Evolutionary conservation across 2,113 vertebrate species (phyloP).

Genomic region (Xiphophorus hellerii): DNA sequence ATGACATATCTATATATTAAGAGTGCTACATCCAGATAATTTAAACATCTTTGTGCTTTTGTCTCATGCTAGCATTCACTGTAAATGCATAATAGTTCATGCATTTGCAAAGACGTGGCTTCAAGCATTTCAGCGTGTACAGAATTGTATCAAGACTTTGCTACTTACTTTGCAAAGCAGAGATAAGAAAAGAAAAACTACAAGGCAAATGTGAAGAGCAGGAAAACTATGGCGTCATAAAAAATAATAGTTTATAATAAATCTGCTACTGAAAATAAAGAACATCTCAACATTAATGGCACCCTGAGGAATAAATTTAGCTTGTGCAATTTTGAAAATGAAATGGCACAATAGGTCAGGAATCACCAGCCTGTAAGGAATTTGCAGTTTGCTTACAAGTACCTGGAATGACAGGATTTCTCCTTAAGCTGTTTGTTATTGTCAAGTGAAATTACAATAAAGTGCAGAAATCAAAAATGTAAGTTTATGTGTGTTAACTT

Average conservation of each 20-base stretch:
- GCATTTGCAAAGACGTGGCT: slow-evolving; percentile 2
- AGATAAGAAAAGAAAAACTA: slow-evolving; percentile 36
- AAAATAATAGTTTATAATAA: slow-evolving; percentile 18
- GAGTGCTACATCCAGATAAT: slow-evolving; percentile 5
- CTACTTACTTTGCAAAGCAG: slow-evolving; percentile 8
- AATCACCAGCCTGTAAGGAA: slow-evolving; percentile 7
- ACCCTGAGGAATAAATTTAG: slow-evolving; percentile 55
- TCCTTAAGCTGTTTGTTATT: not conserved
- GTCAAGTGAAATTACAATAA: slow-evolving; percentile 4
- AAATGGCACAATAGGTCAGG: slow-evolving; percentile 35
- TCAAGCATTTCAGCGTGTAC: not conserved
- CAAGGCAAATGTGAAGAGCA: slow-evolving; percentile 44
- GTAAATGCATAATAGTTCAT: slow-evolving; percentile 13
- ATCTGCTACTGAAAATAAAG: slow-evolving; percentile 16
- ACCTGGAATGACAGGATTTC: not conserved
- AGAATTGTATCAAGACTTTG: not conserved
- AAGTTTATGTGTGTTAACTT: slow-evolving; percentile 29
- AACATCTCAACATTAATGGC: not conserved
- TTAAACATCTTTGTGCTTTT: slow-evolving; percentile 34
- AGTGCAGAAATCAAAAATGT: slow-evolving; percentile 20
- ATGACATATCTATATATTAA: not conserved
- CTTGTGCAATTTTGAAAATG: slow-evolving; percentile 37
- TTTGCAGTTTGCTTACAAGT: slow-evolving; percentile 1
- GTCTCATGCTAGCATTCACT: slow-evolving; percentile 24
- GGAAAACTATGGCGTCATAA: slow-evolving; percentile 24